Base-by-base conservation (phyloP, 2,113 vertebrate genomes). In the Megaceryle torquata region DNA sequence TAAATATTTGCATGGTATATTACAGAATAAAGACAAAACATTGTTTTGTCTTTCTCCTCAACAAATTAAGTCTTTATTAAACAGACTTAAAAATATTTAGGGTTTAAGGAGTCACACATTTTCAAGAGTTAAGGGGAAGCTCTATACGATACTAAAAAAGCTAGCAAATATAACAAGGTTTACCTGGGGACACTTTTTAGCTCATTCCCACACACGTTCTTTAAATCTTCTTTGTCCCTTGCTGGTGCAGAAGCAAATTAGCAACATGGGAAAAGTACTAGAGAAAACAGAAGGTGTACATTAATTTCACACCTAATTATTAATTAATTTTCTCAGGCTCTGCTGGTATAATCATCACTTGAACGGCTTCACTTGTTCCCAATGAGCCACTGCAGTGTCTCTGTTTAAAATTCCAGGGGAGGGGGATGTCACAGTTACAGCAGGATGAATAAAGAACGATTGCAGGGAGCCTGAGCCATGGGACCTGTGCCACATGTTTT, bases 261-360 rank as follows among this genome's bases (percentile, higher is more conserved):
- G 70, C 53, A 88, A 68, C 60, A 69, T 33, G 41, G 77, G 86
- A 70, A 93, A 90, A 83, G 51, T 69, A 41, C 77, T 64, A 79
- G 53, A 29, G 81, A 76, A 96, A 95, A 92, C 90, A 96, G 82
- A 88, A 95, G 82, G 90, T 92, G 61, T 79, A 69, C 61, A 64
- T 91, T 95, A 81, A 95, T 97, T 96, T 95, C 88, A 94, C 60
- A 83, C 60, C 57, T 93, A 91, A 92, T 95, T 95, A 90, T 96
- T 96, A 96, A 94, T 92, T 95, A 94, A 94, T 93, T 96, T 95
- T 15, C 53, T 75, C 33, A 76, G 69, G 43, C 64, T 92, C 9
- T 75, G 83, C 86, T 82, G 91, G 69, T 90, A 86, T 93, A 95
- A 96, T 93, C 88, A 95, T 69, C 53, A 90, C 68, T 79, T 69